Base-by-base conservation (phyloP, 2,113 vertebrate genomes). In the Seriola quinqueradiata region DNA sequence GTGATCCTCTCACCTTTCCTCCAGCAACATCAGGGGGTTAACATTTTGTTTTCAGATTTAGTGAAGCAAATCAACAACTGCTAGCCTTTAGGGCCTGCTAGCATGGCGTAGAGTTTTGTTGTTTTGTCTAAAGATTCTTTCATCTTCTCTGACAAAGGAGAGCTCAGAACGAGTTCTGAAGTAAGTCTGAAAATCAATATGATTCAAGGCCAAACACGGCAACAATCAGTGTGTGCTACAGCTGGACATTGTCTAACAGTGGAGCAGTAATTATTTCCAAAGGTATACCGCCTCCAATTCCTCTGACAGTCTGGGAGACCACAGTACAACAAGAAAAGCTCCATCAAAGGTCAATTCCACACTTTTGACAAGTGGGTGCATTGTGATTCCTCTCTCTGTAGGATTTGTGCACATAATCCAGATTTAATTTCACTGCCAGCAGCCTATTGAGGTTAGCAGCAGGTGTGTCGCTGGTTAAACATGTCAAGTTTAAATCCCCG, bases 171-270 rank as follows among this genome's bases (percentile, higher is more conserved):
- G 61, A 32, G 28, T 61, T 73, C 34, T 82, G 70, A 76, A 82
- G 72, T 57, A 79, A 55, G 60, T 44, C 65, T 66, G 55, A 70
- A 79, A 89, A 87, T 89, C 84, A 84, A 87, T 87, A 52, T 32
- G 46, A 84, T 70, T 82, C 84, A 66, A 87, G 78, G 81, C 78
- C 81, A 82, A 87, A 66, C 50, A 61, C 77, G 79, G 42, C 63
- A 83, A 58, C 66, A 61, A 60, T 68, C 65, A 58, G 32, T 63
- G 14, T 71, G 73, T 70, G 67, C 23, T 50, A 36, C 68, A 44
- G 61, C 67, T 28, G 32, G 40, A 58, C 46, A 70, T 14, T 70
- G 28, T 54, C 58, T 8, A 83, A 80, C 60, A 42, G 46, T 58
- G 42, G 9, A 71, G 23, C 70, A 66, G 61, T 75, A 86, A 68